Percentiles rank a stretch among this genome's conserved stretches.
Evolutionary conservation across 2,888 invertebrate species (phyloP).

Genomic region (Lottia scabra): DNA sequence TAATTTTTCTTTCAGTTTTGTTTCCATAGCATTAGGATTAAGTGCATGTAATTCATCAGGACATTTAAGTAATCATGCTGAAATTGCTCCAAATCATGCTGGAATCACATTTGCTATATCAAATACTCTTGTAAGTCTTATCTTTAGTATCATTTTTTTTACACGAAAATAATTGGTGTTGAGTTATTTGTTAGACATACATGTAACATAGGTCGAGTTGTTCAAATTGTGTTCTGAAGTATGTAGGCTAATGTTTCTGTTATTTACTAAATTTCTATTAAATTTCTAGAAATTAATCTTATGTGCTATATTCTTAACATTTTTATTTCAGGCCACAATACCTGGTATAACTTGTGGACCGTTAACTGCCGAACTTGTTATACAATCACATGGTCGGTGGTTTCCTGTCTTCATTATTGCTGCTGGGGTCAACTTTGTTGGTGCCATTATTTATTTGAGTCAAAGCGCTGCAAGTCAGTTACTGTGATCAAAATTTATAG

Average conservation of each 20-base stretch:
- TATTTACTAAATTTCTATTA: too few species aligned
- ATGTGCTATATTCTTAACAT: conserved; percentile 7
- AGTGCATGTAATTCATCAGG: conserved; percentile 83
- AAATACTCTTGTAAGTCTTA: conserved; percentile 76
- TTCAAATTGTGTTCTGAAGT: too few species aligned
- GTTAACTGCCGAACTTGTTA: conserved; percentile 80
- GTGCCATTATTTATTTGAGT: conserved; percentile 80
- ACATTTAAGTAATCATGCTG: conserved; percentile 82
- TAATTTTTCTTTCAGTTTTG: conserved; percentile 72
- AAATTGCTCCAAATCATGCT: conserved; percentile 82
- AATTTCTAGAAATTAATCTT: too few species aligned
- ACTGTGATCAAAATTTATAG: conserved; percentile 42
- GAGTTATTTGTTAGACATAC: too few species aligned
- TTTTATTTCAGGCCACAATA: conserved; percentile 75
- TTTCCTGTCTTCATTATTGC: conserved; percentile 81
- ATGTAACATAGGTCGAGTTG: too few species aligned
- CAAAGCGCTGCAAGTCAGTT: conserved; percentile 80
- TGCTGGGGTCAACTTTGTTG: conserved; percentile 79
- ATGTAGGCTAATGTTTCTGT: too few species aligned
- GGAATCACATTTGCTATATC: conserved; percentile 83
- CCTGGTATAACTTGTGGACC: conserved; percentile 84
- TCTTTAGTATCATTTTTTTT: too few species aligned
- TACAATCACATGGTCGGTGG: conserved; percentile 79
- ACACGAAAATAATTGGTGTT: too few species aligned
- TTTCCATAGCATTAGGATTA: conserved; percentile 81